Percentiles rank a stretch among this genome's conserved stretches.
These are phyloP conservation scores for Thecocarcelia acutangulata DNA, from an alignment of 2,888 invertebrate genomes.

Conservation along the genomic window DNA sequence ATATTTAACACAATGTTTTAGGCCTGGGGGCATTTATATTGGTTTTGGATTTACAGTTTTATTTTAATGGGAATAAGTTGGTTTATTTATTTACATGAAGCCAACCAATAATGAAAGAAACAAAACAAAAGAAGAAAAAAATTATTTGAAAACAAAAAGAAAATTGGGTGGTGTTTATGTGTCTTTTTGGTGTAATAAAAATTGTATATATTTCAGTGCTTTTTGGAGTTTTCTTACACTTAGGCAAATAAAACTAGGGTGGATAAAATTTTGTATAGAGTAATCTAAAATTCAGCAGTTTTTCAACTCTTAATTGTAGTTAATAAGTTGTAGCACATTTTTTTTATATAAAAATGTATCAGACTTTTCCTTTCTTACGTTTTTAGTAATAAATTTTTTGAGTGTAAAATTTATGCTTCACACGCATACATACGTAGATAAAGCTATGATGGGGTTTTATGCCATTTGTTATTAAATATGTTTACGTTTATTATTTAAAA, in stretches of 20 bases:
- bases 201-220: conserved; percentile 22
- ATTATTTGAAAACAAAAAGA: neutral
- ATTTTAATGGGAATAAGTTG: conserved; percentile 58
- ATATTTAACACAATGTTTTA: conserved; percentile 39
- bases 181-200: conserved; percentile 53
- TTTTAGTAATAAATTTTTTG: no score
- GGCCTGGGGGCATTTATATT: conserved; percentile 60
- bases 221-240: conserved; percentile 19
- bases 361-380: no score
- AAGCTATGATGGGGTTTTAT: conserved; percentile 41
- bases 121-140: neutral
- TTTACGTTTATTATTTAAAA: conserved; percentile 63
- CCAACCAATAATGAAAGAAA: conserved; percentile 19
- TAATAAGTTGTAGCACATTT: neutral
- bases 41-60: conserved; percentile 64
- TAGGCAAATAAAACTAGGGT: conserved; percentile 21
- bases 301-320: no score
- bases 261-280: no score
- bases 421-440: neutral
- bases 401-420: conserved; percentile 23
- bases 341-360: no score
- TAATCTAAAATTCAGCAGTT: no score
- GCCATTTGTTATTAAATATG: conserved; percentile 63
- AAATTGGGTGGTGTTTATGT: conserved; percentile 53
- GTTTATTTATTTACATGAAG: conserved; percentile 42